Base-by-base conservation (phyloP, 2,113 vertebrate species). In the Bambusicola thoracicus region DNA sequence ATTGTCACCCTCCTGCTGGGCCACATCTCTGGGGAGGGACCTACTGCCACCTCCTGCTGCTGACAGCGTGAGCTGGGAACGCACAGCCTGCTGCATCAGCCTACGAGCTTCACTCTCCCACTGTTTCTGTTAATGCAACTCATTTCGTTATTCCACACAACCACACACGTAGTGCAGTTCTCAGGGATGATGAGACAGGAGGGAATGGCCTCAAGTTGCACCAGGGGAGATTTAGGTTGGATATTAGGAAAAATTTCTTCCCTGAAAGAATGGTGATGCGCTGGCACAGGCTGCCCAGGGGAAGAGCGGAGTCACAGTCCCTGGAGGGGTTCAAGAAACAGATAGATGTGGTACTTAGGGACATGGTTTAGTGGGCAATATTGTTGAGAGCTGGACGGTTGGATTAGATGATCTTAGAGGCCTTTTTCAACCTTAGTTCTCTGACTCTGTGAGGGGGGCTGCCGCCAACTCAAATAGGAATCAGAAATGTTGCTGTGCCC, bases 1-100 rank as follows among this genome's bases (percentile, higher is more conserved):
- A 27, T 36, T 9, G 6, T n/a, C 1, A 0, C 3, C 14, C 15
- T 67, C 32, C 41, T 44, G 53, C 55, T 25, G 36, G 0, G 3
- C 36, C 25, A 3, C 1, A 13, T 63, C 13, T 38, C 30, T 22
- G 4, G 19, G 48, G 18, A 69, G 25, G 19, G 36, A 25, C 30
- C 10, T 2, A 0, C 55, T 2, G 2, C n/a, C 38, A 13, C 30
- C 62, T 38, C 56, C 41, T 2, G 8, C 43, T 58, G 25, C 49
- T 43, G 29, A 41, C 8, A 8, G 10, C 1, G 0, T 5, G 15
- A 44, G 32, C 19, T 49, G 40, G 44, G 40, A 43, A 55, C 0
- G 0, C 38, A 41, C 49, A 24, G 36, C 61, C 30, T 4, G 3
- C 34, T 16, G 20, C 62, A 10, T 29, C 46, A 13, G 29, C 19